Conservation (phyloP, 1,140 invertebrate genomes). For the Parapsyche elsis region DNA sequence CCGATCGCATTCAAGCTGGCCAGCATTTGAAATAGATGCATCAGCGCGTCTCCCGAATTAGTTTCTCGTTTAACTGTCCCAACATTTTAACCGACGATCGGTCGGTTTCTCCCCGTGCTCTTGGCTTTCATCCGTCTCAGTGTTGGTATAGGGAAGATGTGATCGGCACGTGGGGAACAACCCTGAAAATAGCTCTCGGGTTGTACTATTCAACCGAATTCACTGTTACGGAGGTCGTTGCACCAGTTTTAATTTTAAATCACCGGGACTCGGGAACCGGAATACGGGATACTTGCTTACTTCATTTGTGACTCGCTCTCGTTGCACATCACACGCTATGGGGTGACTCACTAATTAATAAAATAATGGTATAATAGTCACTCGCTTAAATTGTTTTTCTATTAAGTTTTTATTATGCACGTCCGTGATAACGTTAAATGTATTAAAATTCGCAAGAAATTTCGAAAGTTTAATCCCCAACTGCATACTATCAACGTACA, state of each 20-base stretch:
- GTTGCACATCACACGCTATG: background rate
- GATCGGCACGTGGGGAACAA: slow-evolving; percentile 40
- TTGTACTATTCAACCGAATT: slow-evolving; percentile 42
- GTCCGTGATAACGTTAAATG: too few species aligned
- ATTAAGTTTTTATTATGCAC: too few species aligned
- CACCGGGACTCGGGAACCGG: background rate
- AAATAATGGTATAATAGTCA: too few species aligned
- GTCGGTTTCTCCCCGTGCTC: slow-evolving; percentile 24
- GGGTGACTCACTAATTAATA: background rate
- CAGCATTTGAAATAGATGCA: slow-evolving; percentile 27
- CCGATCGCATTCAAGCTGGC: slow-evolving; percentile 6
- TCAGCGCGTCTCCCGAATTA: slow-evolving; percentile 6
- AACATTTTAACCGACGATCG: slow-evolving; percentile 2
- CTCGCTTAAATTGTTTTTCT: too few species aligned
- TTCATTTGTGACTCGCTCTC: background rate
- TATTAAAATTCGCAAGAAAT: too few species aligned
- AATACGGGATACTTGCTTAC: background rate
- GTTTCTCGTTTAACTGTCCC: background rate
- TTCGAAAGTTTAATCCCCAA: too few species aligned
- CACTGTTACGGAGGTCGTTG: slow-evolving; percentile 48
- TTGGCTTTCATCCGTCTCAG: slow-evolving; percentile 16
- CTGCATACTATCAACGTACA: too few species aligned
- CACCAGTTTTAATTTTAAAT: slow-evolving; percentile 54
- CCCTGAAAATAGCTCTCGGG: slow-evolving; percentile 40
- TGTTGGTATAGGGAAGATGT: slow-evolving; percentile 4